Conservation (phyloP, 23 tunicate species). For the Trididemnum miniatum region DNA sequence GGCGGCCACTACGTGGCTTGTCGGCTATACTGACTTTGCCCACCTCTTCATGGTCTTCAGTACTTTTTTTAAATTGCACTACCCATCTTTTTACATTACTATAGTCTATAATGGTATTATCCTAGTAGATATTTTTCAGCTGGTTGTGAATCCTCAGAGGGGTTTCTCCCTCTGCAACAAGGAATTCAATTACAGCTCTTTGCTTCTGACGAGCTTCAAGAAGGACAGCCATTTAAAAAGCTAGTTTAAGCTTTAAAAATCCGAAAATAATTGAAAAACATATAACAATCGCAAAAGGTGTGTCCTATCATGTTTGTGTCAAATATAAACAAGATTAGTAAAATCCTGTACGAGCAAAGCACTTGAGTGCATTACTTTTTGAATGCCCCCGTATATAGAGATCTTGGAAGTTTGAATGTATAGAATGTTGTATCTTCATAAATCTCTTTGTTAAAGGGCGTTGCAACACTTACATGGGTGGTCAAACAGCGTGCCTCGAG, state of each 20-base stretch:
- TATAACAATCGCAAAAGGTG: not conserved
- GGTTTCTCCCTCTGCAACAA: slow-evolving; percentile 1
- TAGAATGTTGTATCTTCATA: too few relatives aligned
- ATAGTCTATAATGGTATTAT: not conserved
- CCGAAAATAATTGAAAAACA: not conserved
- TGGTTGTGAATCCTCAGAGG: not conserved
- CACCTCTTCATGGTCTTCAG: too few relatives aligned
- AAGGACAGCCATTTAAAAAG: not conserved
- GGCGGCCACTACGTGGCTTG: too few relatives aligned
- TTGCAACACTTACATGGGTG: too few relatives aligned
- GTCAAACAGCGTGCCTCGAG: too few relatives aligned
- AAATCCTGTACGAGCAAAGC: not conserved
- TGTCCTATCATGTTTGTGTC: not conserved
- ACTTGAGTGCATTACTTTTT: not conserved
- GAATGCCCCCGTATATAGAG: too few relatives aligned
- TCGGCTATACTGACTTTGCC: too few relatives aligned
- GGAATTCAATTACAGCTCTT: not conserved
- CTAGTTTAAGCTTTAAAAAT: not conserved
- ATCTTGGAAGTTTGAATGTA: too few relatives aligned
- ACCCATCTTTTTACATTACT: too few relatives aligned
- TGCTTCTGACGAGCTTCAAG: not conserved
- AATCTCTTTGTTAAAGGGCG: too few relatives aligned
- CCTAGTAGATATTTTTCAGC: not conserved
- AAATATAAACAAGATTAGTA: not conserved
- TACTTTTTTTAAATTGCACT: too few relatives aligned